These are phyloP conservation scores for Pangasius macronema DNA, from an alignment of 2,797 vertebrate species.

Conservation along the genomic window DNA sequence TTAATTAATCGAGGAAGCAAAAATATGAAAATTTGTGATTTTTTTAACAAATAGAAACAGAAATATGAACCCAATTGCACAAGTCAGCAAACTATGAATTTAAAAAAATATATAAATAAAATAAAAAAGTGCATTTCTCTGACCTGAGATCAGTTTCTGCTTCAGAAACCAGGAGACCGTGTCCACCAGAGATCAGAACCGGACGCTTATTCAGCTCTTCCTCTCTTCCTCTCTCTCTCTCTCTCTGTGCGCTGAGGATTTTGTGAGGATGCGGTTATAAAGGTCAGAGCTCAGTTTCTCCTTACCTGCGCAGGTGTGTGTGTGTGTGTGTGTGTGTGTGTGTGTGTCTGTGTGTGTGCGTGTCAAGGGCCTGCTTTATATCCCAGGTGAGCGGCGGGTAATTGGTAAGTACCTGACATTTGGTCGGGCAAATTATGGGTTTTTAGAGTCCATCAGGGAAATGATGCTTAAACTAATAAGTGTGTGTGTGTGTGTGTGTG, in stretches of 20 bases:
- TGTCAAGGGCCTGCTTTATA: slow-evolving; percentile 12
- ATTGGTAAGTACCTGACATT: slow-evolving; percentile 49
- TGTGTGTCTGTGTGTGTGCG: background rate
- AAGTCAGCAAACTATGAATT: background rate
- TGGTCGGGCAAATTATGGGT: slow-evolving; percentile 31
- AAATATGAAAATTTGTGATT: background rate
- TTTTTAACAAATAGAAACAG: background rate
- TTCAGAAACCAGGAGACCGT: background rate
- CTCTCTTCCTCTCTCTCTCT: background rate
- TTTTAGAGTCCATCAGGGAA: slow-evolving; percentile 20
- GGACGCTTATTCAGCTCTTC: background rate
- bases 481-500: background rate
- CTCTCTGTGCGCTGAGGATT: background rate
- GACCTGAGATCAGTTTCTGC: background rate
- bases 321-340: background rate
- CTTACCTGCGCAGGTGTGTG: slow-evolving; percentile 9
- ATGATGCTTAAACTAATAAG: slow-evolving; percentile 23
- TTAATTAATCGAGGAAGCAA: background rate
- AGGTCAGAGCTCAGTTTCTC: slow-evolving; percentile 4
- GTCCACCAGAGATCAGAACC: background rate
- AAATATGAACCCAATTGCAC: background rate
- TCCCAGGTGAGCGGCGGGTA: background rate
- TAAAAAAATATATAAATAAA: background rate
- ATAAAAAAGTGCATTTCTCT: background rate
- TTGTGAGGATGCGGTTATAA: background rate